Evolutionary conservation across 2,113 vertebrate genomes (phyloP).

Genomic region (Ophthalmolycus amberensis): DNA sequence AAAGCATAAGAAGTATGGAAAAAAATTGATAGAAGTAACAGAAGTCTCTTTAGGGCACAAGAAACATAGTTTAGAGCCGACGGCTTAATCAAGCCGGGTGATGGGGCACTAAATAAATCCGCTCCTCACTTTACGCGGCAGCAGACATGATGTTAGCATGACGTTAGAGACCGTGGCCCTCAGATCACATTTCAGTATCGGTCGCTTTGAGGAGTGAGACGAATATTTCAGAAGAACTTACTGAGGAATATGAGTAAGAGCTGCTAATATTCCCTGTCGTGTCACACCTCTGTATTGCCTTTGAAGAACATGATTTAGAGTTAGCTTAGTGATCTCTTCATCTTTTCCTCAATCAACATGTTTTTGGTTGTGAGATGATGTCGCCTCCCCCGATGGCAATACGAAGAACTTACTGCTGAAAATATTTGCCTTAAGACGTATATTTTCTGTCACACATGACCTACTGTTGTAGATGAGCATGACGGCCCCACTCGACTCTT

Average conservation of each 20-base stretch:
- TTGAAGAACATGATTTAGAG: constrained; percentile 73
- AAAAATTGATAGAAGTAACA: not conserved
- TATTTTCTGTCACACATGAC: constrained; percentile 59
- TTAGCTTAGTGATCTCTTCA: constrained; percentile 13
- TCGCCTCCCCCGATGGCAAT: constrained; percentile 56
- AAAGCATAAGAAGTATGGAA: not conserved
- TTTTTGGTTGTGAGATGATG: constrained; percentile 22
- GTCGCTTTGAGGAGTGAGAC: constrained; percentile 18
- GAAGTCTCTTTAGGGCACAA: constrained; percentile 35
- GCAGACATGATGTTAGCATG: constrained; percentile 32
- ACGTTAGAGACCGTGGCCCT: constrained; percentile 2
- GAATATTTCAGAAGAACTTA: not conserved
- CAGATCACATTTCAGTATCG: constrained; percentile 23
- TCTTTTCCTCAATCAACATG: constrained; percentile 25
- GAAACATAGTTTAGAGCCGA: not conserved
- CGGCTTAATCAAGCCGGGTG: not conserved
- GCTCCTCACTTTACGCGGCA: not conserved
- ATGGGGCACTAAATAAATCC: not conserved
- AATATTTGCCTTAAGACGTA: constrained; percentile 75
- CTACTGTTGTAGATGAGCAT: constrained; percentile 59
- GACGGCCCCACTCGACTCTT: constrained; percentile 44
- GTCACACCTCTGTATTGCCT: constrained; percentile 59
- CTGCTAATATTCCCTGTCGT: constrained; percentile 3
- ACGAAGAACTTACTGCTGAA: constrained; percentile 53
- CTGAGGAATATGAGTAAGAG: not conserved